Base-by-base conservation (phyloP, 2,797 vertebrate genomes). In the Artibeus lituratus region DNA sequence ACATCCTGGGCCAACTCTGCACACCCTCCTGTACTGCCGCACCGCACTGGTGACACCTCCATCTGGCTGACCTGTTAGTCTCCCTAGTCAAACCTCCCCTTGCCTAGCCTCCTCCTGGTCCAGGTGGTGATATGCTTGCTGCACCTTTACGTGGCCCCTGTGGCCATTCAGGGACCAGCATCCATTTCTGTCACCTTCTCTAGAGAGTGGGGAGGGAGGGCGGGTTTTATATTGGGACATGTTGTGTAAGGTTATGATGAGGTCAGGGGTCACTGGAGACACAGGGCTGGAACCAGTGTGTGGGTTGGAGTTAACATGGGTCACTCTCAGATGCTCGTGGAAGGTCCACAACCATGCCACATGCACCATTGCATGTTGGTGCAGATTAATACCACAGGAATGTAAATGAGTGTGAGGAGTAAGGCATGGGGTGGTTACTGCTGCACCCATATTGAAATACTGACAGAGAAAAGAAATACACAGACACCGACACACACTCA, bases 331-430 rank as follows among this genome's bases (percentile, higher is more conserved):
- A 24, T 16, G n/a, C 22, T 57, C 10, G 0, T 0, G 3, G n/a
- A 42, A 26, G 29, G 57, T 21, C 29, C n/a, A 7, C 7, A 44
- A 11, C 21, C 1, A 12, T 10, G 44, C 22, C 42, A 35, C 42
- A 24, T 8, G 12, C 0, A 19, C 24, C 10, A 9, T 0, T 39
- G 67, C 24, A 16, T 0, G 1, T 1, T 3, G 10, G 53, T n/a
- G 51, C 32, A 5, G 7, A 24, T 35, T 22, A 69, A 44, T 51
- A 65, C 18, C 11, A 15, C 1, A 10, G 39, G 42, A 37, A 12
- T 11, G n/a, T 49, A 21, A 42, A 3, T 22, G 14, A 11, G 14
- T 15, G 14, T 42, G 19, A 55, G 15, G 10, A 62, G 16, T 9
- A 3, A 14, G 29, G 29, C 0, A 0, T 9, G 16, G 18, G 22